Conservation (phyloP, 2,797 vertebrate species). For the Schizothorax lantsangensis region DNA sequence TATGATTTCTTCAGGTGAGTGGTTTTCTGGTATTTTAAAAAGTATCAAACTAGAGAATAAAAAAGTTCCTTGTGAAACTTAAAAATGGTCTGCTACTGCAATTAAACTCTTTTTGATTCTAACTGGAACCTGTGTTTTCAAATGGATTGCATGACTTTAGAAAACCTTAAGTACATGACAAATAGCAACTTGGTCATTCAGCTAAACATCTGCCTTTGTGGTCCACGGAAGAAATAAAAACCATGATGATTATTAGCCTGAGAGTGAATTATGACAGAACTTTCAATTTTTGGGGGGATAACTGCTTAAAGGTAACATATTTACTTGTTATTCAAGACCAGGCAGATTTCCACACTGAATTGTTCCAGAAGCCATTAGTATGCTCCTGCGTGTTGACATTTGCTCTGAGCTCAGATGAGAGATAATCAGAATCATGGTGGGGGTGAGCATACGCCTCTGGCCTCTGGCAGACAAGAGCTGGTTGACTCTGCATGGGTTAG, state of each 20-base stretch:
- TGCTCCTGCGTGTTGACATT: slow-evolving; percentile 47
- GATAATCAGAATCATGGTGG: slow-evolving; percentile 34
- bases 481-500: slow-evolving; percentile 26
- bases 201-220: neutral
- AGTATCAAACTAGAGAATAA: too few species aligned
- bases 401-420: slow-evolving; percentile 42
- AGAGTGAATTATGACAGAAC: neutral
- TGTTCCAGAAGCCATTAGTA: slow-evolving; percentile 34
- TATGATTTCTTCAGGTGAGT: too few species aligned
- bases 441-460: neutral
- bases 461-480: slow-evolving; percentile 13
- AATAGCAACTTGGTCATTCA: too few species aligned
- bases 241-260: neutral
- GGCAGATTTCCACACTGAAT: slow-evolving; percentile 36
- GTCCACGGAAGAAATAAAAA: neutral
- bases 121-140: too few species aligned
- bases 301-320: neutral
- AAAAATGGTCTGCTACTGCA: too few species aligned
- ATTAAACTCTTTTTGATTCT: too few species aligned
- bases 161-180: too few species aligned
- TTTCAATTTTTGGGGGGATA: neutral
- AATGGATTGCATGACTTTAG: too few species aligned
- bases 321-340: slow-evolving; percentile 1
- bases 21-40: too few species aligned
- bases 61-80: too few species aligned